Conservation (phyloP, 2,113 vertebrate genomes). For the Protobothrops flavoviridis region DNA sequence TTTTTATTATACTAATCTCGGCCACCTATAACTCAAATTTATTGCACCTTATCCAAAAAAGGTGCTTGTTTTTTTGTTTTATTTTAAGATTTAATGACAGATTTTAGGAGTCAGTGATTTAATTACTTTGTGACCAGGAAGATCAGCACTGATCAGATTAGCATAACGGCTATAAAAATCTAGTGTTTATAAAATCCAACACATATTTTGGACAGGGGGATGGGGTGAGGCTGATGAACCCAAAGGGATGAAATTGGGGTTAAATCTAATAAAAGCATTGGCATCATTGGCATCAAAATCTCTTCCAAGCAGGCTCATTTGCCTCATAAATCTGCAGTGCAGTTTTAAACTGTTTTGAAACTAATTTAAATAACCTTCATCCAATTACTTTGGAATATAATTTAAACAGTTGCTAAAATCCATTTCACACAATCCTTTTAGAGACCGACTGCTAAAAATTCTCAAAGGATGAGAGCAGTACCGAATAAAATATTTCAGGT, state of each 20-base stretch:
- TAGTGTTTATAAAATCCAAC: constrained; percentile 42
- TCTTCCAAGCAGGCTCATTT: neutral
- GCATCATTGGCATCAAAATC: constrained; percentile 11
- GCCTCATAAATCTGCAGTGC: neutral
- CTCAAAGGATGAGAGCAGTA: neutral
- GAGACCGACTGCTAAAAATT: neutral
- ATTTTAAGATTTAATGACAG: constrained; percentile 32
- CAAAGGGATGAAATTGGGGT: constrained; percentile 57
- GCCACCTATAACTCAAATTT: constrained; percentile 7
- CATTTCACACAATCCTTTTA: neutral
- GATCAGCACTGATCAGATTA: constrained; percentile 51
- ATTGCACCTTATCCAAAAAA: neutral
- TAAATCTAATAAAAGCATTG: constrained; percentile 49
- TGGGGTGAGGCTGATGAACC: constrained; percentile 42
- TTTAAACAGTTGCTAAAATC: neutral
- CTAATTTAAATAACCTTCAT: neutral
- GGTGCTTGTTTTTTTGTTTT: neutral
- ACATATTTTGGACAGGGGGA: constrained; percentile 46
- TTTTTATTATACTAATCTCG: neutral
- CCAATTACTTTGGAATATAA: neutral
- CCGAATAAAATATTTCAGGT: neutral
- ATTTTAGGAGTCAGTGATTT: neutral
- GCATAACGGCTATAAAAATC: constrained; percentile 47
- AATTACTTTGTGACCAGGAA: constrained; percentile 34
- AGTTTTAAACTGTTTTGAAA: neutral